A percentile compares a stretch with the other conserved stretches of the same genome.
phyloP scores from a whole-genome alignment of 2,888 invertebrate species.

The Phaedon cochleariae region DNA sequence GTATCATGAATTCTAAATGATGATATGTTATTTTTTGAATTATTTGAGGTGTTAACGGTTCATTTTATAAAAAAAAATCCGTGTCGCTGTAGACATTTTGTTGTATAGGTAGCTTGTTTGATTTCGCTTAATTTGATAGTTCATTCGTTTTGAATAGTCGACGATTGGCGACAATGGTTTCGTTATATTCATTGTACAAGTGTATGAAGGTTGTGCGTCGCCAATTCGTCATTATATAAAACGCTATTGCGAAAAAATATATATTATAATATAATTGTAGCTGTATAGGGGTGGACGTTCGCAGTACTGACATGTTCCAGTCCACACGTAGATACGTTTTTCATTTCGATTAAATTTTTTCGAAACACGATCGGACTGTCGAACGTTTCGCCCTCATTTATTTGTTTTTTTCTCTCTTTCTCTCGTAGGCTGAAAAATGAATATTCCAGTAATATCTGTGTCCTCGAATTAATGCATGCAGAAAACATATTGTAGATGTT shows the following conservation, averaged over 20 bases:
- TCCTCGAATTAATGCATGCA: constrained; percentile 48
- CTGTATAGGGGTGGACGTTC: constrained; percentile 33
- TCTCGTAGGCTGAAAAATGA: constrained; percentile 43
- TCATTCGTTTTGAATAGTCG: constrained; percentile 45
- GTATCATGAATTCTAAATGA: no score
- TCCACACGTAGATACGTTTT: constrained; percentile 42
- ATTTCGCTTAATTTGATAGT: constrained; percentile 50
- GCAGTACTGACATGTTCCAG: constrained; percentile 42
- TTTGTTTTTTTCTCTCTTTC: constrained; percentile 36
- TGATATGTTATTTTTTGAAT: no score
- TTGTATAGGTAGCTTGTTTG: no score
- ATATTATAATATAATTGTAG: constrained; percentile 40
- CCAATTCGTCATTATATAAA: constrained; percentile 49
- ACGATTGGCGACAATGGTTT: constrained; percentile 55
- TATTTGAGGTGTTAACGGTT: no score
- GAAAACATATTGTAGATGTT: constrained; percentile 35
- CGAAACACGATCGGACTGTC: constrained; percentile 29
- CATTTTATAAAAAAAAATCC: no score
- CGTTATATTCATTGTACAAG: constrained; percentile 52
- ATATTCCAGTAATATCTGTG: constrained; percentile 48
- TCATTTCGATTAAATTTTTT: constrained; percentile 27
- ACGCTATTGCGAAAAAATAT: constrained; percentile 39
- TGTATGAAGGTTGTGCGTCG: constrained; percentile 58
- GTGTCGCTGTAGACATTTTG: no score
- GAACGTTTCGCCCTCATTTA: constrained; percentile 28